phyloP scores from a whole-genome alignment of 2,113 vertebrate species.

The Rhegmatorhina hoffmannsi region DNA sequence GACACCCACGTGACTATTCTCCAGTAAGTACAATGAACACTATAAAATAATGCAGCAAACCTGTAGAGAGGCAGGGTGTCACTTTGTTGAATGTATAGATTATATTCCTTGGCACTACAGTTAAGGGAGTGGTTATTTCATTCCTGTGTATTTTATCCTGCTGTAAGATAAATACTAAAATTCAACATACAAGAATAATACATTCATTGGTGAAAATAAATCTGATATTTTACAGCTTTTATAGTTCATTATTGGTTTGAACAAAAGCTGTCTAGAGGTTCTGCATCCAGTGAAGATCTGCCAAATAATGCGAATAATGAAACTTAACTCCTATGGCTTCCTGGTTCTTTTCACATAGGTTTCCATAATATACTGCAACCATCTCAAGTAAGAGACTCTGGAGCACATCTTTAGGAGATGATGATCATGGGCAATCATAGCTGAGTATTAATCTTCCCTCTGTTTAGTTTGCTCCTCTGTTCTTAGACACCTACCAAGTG shows the following conservation, averaged over 20 bases:
- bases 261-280: conserved; percentile 41
- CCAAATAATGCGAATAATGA: conserved; percentile 1
- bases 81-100: background rate
- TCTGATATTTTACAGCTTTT: background rate
- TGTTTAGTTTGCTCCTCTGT: background rate
- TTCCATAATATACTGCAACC: background rate
- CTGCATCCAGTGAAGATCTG: background rate
- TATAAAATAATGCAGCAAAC: background rate
- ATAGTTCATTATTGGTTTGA: conserved; percentile 22
- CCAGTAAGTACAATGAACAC: background rate
- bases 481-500: background rate
- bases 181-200: background rate
- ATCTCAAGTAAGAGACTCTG: background rate
- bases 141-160: conserved; percentile 3
- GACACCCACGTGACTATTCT: background rate
- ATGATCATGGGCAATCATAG: background rate
- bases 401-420: background rate
- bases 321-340: background rate
- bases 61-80: background rate
- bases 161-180: background rate
- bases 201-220: conserved; percentile 23
- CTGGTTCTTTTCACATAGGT: background rate
- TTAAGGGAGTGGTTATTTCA: background rate
- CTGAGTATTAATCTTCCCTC: background rate
- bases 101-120: background rate